Percentiles rank a stretch among this genome's conserved stretches.
These are phyloP conservation scores for Trematocara macrostoma DNA, from an alignment of 2,113 vertebrate species.

Conservation along the genomic window DNA sequence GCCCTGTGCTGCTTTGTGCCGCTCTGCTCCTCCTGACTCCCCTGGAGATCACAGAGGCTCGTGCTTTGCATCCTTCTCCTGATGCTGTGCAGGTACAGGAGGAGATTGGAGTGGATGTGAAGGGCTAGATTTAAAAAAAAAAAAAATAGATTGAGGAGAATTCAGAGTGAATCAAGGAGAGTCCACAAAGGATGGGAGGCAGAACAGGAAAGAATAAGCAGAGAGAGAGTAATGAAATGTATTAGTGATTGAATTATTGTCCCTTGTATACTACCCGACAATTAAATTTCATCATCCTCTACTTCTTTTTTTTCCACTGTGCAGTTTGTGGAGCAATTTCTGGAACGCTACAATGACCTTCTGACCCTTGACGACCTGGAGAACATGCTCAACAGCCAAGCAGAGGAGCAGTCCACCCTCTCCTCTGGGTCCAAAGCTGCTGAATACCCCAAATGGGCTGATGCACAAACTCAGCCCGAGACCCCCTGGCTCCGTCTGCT, in stretches of 20 bases:
- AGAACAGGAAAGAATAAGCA: neutral
- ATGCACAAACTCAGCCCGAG: constrained; percentile 57
- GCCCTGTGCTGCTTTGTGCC: constrained; percentile 62
- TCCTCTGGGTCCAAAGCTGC: constrained; percentile 55
- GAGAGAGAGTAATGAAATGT: constrained; percentile 50
- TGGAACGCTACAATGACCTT: constrained; percentile 76
- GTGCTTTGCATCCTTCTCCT: constrained; percentile 65
- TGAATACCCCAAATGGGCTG: constrained; percentile 69
- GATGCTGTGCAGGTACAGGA: constrained; percentile 68
- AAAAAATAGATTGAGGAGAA: neutral
- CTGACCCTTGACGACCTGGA: constrained; percentile 75
- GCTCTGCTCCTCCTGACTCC: constrained; percentile 67
- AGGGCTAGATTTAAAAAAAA: neutral
- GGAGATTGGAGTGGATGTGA: neutral
- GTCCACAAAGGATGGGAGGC: neutral
- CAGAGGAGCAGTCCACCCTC: constrained; percentile 63
- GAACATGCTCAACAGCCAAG: constrained; percentile 63
- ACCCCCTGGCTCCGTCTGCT: constrained; percentile 73
- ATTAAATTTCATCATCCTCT: constrained; percentile 17
- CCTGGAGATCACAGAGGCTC: constrained; percentile 60
- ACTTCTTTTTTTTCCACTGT: neutral
- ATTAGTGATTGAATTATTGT: constrained; percentile 48
- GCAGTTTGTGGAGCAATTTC: constrained; percentile 74
- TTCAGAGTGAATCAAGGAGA: neutral
- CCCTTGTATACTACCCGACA: constrained; percentile 6